These are phyloP conservation scores for Lipophrys pholis DNA, from an alignment of 2,113 vertebrate species.

Conservation along the genomic window DNA sequence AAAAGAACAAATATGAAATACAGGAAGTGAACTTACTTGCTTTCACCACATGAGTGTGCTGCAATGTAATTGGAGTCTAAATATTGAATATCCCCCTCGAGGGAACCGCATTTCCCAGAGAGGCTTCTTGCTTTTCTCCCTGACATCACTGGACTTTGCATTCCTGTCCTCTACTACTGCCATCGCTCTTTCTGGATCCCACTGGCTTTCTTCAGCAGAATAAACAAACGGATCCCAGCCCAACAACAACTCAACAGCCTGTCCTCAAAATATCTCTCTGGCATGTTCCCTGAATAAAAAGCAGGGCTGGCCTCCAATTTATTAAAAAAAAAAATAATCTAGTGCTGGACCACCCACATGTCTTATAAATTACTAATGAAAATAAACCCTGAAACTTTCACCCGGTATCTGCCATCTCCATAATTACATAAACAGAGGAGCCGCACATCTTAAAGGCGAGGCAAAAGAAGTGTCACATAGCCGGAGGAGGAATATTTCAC, in stretches of 20 bases:
- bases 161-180: constrained; percentile 51
- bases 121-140: constrained; percentile 31
- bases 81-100: neutral
- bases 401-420: neutral
- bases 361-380: constrained; percentile 28
- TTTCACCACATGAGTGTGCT: constrained; percentile 42
- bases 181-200: constrained; percentile 56
- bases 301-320: constrained; percentile 13
- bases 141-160: constrained; percentile 60
- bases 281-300: constrained; percentile 46
- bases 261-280: constrained; percentile 60
- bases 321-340: constrained; percentile 14
- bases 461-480: neutral
- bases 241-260: constrained; percentile 25
- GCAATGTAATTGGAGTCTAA: neutral
- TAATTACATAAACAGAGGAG: constrained; percentile 20
- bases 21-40: neutral
- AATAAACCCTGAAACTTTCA: neutral
- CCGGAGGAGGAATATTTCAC: neutral
- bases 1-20: neutral
- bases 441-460: neutral
- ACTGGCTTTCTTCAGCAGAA: constrained; percentile 52
- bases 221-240: constrained; percentile 58
- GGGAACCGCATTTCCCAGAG: constrained; percentile 40
- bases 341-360: constrained; percentile 51